Evolutionary conservation across 2,888 invertebrate genomes (phyloP), one percentile per base, ranked within the genome.

Genomic region (Pristionchus mayeri): DNA sequence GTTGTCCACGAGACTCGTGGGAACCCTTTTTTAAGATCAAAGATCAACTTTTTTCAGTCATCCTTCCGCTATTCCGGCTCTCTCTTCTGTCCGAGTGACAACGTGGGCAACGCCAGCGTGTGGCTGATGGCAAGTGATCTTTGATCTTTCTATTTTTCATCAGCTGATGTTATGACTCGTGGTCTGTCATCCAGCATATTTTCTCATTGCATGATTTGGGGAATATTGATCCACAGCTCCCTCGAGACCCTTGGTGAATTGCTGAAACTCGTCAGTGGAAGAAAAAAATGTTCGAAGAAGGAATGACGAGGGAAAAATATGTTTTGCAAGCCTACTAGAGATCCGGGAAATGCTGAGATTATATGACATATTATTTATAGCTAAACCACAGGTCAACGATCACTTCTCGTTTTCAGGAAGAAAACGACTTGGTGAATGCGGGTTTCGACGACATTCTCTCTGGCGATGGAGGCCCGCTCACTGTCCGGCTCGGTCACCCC

Each of bases 1-100:
- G n/a, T n/a, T n/a, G n/a, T n/a, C n/a, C n/a, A n/a, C n/a, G n/a
- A n/a, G n/a, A n/a, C n/a, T n/a, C n/a, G n/a, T n/a, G n/a, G n/a
- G n/a, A n/a, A n/a, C n/a, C n/a, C n/a, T n/a, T n/a, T n/a, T n/a
- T n/a, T n/a, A n/a, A n/a, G n/a, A n/a, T n/a, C n/a, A n/a, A n/a
- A n/a, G n/a, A n/a, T 44, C 9, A 54, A 6, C 54, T 13, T n/a
- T n/a, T 54, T 24, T 9, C 71, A 71, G 71, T 6, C 71, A 2
- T 71, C 71, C 0, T 71, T 71, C 11, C 71, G 37, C n/a, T 71
- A 71, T 40, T 30, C 40, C 40, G 71, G 40, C 44, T 24, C 71
- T 11, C 40, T 71, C n/a, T 40, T 71, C 71, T 71, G 71, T n/a
- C 71, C 71, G 40, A 44, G 40, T 11, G 71, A 40, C 6, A 71